These are phyloP conservation scores for Volucella inflata DNA, from an alignment of 2,888 invertebrate genomes.

Conservation along the genomic window DNA sequence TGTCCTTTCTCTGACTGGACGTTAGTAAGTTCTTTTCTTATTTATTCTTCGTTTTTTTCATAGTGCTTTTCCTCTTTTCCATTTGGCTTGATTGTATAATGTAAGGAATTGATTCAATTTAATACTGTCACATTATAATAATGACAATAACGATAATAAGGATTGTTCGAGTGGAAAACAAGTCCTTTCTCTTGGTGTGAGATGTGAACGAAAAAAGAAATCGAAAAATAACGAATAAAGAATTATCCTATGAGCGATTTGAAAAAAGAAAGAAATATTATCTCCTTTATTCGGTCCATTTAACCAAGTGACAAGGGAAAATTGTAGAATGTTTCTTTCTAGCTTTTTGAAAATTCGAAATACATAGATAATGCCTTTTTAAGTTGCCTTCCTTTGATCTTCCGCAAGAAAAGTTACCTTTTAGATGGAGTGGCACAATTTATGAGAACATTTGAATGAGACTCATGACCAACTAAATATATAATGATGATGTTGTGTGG, in stretches of 20 bases:
- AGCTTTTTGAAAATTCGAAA: neutral
- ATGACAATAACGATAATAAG: conserved; percentile 78
- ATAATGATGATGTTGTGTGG: no score
- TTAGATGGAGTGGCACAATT: neutral
- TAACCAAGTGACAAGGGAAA: conserved; percentile 37
- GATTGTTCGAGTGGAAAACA: conserved; percentile 80
- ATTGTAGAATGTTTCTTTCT: neutral
- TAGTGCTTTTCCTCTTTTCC: conserved; percentile 25
- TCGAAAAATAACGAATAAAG: conserved; percentile 27
- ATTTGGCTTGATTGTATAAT: conserved; percentile 71
- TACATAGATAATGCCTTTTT: conserved; percentile 10
- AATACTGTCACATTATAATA: conserved; percentile 70
- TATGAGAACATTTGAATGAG: no score
- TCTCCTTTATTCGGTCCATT: conserved; percentile 64
- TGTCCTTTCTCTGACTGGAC: conserved; percentile 32
- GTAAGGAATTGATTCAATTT: conserved; percentile 72
- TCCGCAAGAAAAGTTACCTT: neutral
- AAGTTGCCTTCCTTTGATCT: neutral
- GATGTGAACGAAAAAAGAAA: conserved; percentile 43
- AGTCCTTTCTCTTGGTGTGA: conserved; percentile 78
- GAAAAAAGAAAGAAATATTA: conserved; percentile 24
- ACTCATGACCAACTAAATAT: no score
- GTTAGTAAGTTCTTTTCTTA: conserved; percentile 26
- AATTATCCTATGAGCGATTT: conserved; percentile 61
- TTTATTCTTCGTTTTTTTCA: conserved; percentile 16